Base-by-base conservation (phyloP, 2,888 invertebrate genomes). In the Aleiodes leptofemur region DNA sequence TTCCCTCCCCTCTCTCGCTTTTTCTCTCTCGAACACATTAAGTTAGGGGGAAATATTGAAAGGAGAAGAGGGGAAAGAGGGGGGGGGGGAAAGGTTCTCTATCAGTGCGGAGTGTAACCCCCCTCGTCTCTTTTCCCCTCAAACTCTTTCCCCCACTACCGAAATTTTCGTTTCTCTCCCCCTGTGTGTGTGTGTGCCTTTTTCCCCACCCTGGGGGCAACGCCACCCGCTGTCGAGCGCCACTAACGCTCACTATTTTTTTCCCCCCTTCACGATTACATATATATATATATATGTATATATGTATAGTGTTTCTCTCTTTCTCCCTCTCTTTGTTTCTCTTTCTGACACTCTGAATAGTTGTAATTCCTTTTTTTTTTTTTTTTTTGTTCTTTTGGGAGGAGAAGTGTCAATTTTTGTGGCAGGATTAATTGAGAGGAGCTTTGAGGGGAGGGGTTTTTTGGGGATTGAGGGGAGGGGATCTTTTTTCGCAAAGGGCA, bases 71-170 rank as follows among this genome's bases (percentile, higher is more conserved):
- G 23, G 23, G 23, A 34, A 0, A 34, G 34, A 34, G 7, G 43
- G 7, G 43, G 43, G 7, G 43, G 43, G 43, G 43, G 0, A 23
- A 23, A 43, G 43, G 43, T 43, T 43, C 43, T 43, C 43, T 43
- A 43, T 43, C 43, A 48, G 51, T 38, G 4, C 59, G 13, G 11
- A 6, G 4, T 34, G 43, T 43, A 64, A 56, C 56, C 66, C 23
- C 48, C 16, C 4, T n/a, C n/a, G n/a, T n/a, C n/a, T n/a, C n/a
- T 48, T 51, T 29, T 53, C 57, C 55, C 74, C 72, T 57, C 57
- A 59, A 34, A 34, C 79, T 74, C 76, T 71, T 72, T 74, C 78
- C 78, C 76, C 68, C 55, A n/a, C 13, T 11, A 1, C 16, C 43
- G 38, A 72, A 34, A 69, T 9, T 43, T 64, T 69, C 69, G 69